phyloP scores from a whole-genome alignment of 2,113 vertebrate genomes.

The Paramormyrops kingsleyae region DNA sequence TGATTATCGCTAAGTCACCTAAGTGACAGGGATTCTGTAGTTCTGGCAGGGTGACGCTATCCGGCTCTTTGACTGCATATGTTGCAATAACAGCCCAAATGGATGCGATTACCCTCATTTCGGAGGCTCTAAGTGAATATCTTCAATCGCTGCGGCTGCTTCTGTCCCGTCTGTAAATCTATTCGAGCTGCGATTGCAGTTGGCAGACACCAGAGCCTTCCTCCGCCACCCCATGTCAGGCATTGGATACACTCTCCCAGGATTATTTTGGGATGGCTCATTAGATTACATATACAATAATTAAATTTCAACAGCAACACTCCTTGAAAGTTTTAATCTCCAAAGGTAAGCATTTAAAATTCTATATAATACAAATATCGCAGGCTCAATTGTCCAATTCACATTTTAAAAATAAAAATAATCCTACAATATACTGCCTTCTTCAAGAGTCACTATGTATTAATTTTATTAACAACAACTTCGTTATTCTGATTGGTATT shows the following conservation, averaged over 20 bases:
- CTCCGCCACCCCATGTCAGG: not conserved
- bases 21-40: not conserved
- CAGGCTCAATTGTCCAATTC: not conserved
- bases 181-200: conserved; percentile 13
- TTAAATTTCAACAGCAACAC: not conserved
- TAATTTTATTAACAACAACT: not conserved
- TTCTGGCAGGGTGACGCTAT: not conserved
- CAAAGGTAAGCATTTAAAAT: not conserved
- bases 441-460: not conserved
- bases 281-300: not conserved
- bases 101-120: conserved; percentile 19
- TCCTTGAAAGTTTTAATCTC: conserved; percentile 13
- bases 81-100: conserved; percentile 12
- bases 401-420: not conserved
- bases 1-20: not conserved
- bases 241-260: conserved; percentile 4
- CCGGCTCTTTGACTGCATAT: conserved; percentile 17
- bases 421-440: not conserved
- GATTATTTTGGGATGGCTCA: not conserved
- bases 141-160: conserved; percentile 16
- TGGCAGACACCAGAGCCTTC: not conserved
- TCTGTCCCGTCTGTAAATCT: conserved; percentile 7
- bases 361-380: not conserved
- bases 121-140: conserved; percentile 25
- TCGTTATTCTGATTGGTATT: not conserved